These are phyloP conservation scores for Hydriomena furcata DNA, from an alignment of 2,888 invertebrate genomes.

Conservation along the genomic window DNA sequence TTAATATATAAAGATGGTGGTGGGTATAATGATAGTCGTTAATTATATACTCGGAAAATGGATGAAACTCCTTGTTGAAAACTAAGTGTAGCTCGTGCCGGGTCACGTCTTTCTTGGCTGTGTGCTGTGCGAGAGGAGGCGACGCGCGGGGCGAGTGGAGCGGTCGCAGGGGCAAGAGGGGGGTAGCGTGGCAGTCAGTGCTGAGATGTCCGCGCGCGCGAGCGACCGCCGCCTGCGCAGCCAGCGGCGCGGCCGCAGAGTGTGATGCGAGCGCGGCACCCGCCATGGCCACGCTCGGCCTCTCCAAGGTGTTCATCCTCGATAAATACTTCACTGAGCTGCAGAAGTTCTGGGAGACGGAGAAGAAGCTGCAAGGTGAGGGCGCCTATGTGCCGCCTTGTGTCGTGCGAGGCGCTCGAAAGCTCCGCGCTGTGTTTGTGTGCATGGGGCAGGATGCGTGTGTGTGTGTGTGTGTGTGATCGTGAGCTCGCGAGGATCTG, in stretches of 20 bases:
- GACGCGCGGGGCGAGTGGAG: conserved; percentile 19
- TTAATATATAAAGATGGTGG: no score
- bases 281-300: conserved; percentile 96
- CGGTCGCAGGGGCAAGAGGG: conserved; percentile 18
- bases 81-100: conserved; percentile 45
- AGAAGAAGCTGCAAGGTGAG: conserved; percentile 97
- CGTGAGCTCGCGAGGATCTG: conserved; percentile 24
- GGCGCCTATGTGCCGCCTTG: conserved; percentile 35
- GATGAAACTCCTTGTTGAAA: conserved; percentile 40
- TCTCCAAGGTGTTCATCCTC: conserved; percentile 98
- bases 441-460: conserved; percentile 22
- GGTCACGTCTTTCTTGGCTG: conserved; percentile 23
- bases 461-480: conserved; percentile 36
- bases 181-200: conserved; percentile 25
- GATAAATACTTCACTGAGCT: conserved; percentile 98
- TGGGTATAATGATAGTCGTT: no score
- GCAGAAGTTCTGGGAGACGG: conserved; percentile 98
- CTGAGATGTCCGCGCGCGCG: conserved; percentile 28
- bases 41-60: conserved; percentile 17
- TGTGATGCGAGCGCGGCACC: conserved; percentile 75
- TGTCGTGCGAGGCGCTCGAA: conserved; percentile 47
- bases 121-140: conserved; percentile 26
- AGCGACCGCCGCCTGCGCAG: conserved; percentile 39
- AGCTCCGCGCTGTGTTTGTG: conserved; percentile 43
- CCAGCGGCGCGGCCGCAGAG: conserved; percentile 50